Evolutionary conservation across 1,140 invertebrate species (phyloP), one percentile per base, ranked within the genome.

Genomic region (Lasaia peninsularis): DNA sequence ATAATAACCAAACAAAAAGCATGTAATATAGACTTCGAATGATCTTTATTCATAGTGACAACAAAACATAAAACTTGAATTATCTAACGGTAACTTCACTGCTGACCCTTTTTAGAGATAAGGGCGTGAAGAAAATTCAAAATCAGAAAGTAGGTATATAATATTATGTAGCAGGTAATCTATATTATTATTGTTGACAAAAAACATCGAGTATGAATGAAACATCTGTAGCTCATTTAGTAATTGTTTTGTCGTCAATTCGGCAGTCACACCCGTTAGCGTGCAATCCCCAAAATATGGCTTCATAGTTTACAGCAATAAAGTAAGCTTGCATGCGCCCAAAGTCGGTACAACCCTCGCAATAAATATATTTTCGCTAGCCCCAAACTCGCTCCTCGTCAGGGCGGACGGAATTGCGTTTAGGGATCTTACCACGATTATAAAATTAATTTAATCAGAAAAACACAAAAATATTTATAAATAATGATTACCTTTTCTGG

Each of bases 401-500:
- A 71, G 77, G 76, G 71, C 71, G 74, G 75, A 71, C 62, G 49
- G 71, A 66, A 63, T 67, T 37, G 56, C 56, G 55, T 61, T 65
- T 44, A 20, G 16, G 69, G 73, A 70, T 70, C 71, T 64, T 68
- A 68, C 63, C 65, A 56, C 52, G 21, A 40, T 44, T 44, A 52
- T 31, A 52, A 44, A 55, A n/a, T 28, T 40, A 9, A 20, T 16
- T 31, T 28, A 54, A 28, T 8, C 51, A 28, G 24, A 58, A 56
- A 52, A 54, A 16, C 6, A 49, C 12, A 12, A 54, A 7, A 53
- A 49, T 37, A 50, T 14, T 18, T 44, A 9, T 44, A 7, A 4
- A 18, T 0, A 11, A 79, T 78, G 80, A 80, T 66, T 86, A 87
- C 84, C 77, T 68, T 68, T 72, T 70, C 55, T 58, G 73, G 59